Base-by-base conservation (phyloP, 1,140 invertebrate species). In the Rhizoglyphus robini region DNA sequence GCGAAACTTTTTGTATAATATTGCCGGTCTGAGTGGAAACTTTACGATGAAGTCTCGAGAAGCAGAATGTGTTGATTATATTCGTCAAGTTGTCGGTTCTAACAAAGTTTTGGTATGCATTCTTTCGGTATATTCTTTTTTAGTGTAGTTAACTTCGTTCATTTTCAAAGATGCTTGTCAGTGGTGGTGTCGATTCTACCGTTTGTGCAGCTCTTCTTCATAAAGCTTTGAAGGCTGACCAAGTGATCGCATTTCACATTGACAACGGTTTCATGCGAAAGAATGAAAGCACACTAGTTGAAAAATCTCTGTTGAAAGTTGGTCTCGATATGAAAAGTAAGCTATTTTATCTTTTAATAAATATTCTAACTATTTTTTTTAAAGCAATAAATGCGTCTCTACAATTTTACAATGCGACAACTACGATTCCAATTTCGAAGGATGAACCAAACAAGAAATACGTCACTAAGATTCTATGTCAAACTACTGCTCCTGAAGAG, bases 241-340 rank as follows among this genome's bases (percentile, higher is more conserved):
- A 96, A 79, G 80, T 99, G 25, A 90, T 96, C 73, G 92, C 93
- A 38, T 82, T 98, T 67, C 95, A 99, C 77, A 95, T 99, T 70
- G 94, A 99, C 76, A 99, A 99, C 78, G 96, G 95, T 59, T 98
- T 98, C 75, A 95, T 99, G 92, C 82, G 96, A 60, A 93, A 96
- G 78, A 85, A 90, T 72, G 96, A 99, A 76, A 94, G 90, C 71
- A 77, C 83, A 57, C 84, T 86, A 70, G 95, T 97, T 15, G 87
- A 89, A 72, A 81, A 86, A 73, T 90, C 87, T 67, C 81, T 98
- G 25, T 82, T 83, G 23, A 84, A 87, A 69, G 78, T 98, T 61
- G 94, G 93, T 20, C 81, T 98, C 18, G 84, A 88, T 74, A 79
- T 97, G 62, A 86, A 85, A 79, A 79, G 82, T 83, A 72, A 68